phyloP scores from a whole-genome alignment of 2,797 vertebrate genomes.

The Acipenser transmontanus region DNA sequence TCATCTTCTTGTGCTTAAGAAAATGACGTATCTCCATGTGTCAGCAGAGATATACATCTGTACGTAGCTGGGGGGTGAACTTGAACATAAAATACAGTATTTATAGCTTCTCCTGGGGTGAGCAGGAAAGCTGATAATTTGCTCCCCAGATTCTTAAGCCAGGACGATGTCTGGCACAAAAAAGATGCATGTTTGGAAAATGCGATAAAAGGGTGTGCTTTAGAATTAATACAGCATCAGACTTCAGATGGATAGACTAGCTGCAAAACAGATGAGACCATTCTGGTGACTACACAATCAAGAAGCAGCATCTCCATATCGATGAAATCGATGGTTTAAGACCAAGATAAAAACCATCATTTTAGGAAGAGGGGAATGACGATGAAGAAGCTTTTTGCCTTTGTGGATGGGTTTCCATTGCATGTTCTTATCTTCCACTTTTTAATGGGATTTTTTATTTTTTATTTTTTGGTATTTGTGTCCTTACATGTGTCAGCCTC shows the following conservation, averaged over 20 bases:
- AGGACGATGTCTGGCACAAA: neutral
- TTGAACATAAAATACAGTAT: slow-evolving; percentile 5
- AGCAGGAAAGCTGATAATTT: slow-evolving; percentile 6
- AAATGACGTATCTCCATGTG: neutral
- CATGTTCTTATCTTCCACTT: neutral
- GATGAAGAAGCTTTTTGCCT: neutral
- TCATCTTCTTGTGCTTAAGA: slow-evolving; percentile 1
- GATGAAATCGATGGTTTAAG: neutral
- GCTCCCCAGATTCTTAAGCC: slow-evolving; percentile 5
- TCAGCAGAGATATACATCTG: slow-evolving; percentile 6
- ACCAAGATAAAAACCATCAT: neutral
- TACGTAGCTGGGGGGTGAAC: neutral
- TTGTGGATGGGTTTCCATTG: neutral
- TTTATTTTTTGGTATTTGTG: too few relatives aligned
- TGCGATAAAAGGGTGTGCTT: neutral
- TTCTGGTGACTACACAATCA: neutral
- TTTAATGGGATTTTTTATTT: too few relatives aligned
- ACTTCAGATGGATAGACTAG: neutral
- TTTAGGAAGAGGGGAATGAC: neutral
- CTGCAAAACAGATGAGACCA: neutral
- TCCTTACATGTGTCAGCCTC: too few relatives aligned
- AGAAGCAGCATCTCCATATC: neutral
- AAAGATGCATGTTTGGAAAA: slow-evolving; percentile 4
- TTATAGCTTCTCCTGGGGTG: slow-evolving; percentile 4
- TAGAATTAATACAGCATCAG: neutral